These are phyloP conservation scores for Acipenser transmontanus DNA, from an alignment of 2,797 vertebrate genomes.

Conservation along the genomic window DNA sequence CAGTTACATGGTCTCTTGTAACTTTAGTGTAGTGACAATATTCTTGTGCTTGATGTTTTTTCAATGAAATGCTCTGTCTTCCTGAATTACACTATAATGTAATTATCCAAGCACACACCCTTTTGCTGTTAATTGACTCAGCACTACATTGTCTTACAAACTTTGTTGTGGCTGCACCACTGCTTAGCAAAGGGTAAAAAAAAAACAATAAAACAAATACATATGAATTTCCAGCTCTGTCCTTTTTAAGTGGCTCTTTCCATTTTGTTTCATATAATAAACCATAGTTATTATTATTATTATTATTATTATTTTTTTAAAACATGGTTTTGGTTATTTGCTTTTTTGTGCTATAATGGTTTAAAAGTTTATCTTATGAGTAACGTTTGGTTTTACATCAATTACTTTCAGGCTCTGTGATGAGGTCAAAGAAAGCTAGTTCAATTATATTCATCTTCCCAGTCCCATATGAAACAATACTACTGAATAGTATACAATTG, in stretches of 20 bases:
- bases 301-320: slow-evolving; percentile 19
- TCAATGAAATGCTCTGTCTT: no score
- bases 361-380: slow-evolving; percentile 8
- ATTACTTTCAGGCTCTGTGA: slow-evolving; percentile 26
- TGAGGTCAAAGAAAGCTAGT: background rate
- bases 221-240: slow-evolving; percentile 40
- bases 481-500: no score
- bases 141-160: slow-evolving; percentile 49
- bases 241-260: slow-evolving; percentile 48
- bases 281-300: slow-evolving; percentile 46
- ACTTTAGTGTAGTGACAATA: no score
- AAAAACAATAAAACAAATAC: slow-evolving; percentile 29
- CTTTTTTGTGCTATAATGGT: slow-evolving; percentile 29
- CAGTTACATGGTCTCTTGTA: no score
- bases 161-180: slow-evolving; percentile 43
- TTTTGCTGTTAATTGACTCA: slow-evolving; percentile 47
- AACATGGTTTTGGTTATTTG: slow-evolving; percentile 34
- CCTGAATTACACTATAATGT: no score
- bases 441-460: no score
- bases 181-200: slow-evolving; percentile 35
- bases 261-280: slow-evolving; percentile 55
- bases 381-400: slow-evolving; percentile 23
- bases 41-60: no score
- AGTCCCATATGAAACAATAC: no score
- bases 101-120: slow-evolving; percentile 31